Evolutionary conservation across 2,797 vertebrate species (phyloP).

Genomic region (Semaprochilodus insignis): DNA sequence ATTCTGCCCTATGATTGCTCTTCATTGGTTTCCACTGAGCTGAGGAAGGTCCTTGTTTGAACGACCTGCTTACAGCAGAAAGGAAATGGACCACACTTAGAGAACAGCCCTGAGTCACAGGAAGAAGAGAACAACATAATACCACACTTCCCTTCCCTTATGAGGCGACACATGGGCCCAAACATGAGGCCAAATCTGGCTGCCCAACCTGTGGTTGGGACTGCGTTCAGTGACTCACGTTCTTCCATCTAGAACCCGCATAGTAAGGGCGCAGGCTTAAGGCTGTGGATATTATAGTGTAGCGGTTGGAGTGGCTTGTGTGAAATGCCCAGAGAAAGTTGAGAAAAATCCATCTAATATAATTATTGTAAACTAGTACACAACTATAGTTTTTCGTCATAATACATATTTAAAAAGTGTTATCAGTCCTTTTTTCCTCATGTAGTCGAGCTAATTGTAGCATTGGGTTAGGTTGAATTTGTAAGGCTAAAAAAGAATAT

Average conservation of each 20-base stretch:
- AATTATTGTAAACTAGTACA: too few relatives aligned
- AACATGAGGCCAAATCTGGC: slow-evolving; percentile 36
- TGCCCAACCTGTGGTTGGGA: slow-evolving; percentile 46
- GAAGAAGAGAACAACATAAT: slow-evolving; percentile 50
- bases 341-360: not conserved
- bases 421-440: too few relatives aligned
- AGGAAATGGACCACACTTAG: slow-evolving; percentile 33
- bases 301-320: slow-evolving; percentile 25
- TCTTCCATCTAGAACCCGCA: slow-evolving; percentile 36
- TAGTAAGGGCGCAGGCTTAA: slow-evolving; percentile 29
- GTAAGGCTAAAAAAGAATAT: not conserved
- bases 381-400: too few relatives aligned
- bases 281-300: slow-evolving; percentile 24
- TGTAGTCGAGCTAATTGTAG: too few relatives aligned
- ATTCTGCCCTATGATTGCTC: slow-evolving; percentile 33
- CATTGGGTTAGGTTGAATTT: too few relatives aligned
- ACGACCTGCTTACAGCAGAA: slow-evolving; percentile 25
- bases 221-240: slow-evolving; percentile 39
- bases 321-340: not conserved
- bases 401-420: too few relatives aligned
- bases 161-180: slow-evolving; percentile 40
- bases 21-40: slow-evolving; percentile 36
- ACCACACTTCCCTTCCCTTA: slow-evolving; percentile 41
- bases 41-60: slow-evolving; percentile 38
- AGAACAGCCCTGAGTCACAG: slow-evolving; percentile 48